Base-by-base conservation (phyloP, 2,797 vertebrate species). In the Sphaeramia orbicularis region DNA sequence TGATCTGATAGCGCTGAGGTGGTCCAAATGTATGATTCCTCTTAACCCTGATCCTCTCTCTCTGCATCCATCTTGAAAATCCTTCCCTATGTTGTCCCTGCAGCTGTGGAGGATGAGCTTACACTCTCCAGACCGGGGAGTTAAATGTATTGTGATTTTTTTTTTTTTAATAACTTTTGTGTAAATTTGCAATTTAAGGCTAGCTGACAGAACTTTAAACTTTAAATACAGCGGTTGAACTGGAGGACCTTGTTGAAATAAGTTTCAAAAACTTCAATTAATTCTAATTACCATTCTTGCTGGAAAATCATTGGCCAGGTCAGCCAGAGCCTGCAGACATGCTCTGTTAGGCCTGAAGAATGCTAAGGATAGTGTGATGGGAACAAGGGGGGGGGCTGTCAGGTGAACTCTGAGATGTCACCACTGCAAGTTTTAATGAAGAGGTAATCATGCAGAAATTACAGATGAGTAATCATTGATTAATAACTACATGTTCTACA, bases 401-500 rank as follows among this genome's bases (percentile, higher is more conserved):
- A 85, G 70, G 69, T 85, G 78, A 86, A 84, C 77, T 76, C 79
- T 44, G 78, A 73, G 78, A 83, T 75, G 71, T 78, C 37, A 10
- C 61, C 1, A 14, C 74, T 68, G 72, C 44, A 66, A 76, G 66
- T 84, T 88, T 82, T 87, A 91, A 90, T 90, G 76, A 90, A 91
- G 80, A 82, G 81, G 83, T 90, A 89, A 92, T 92, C 85, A 91
- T 81, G 85, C 30, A 55, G 80, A 85, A 88, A 90, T 85, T 86
- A 88, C 76, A 88, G 82, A 88, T 86, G 86, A 89, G 82, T 86
- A 88, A 87, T 78, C 79, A 71, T 37, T 79, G 87, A 89, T 86
- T 91, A 92, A 92, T 91, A 89, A 88, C 84, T 89, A 40, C 78
- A 82, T 91, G 91, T 89, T 92, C 81, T 88, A 91, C 90, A 90